Conservation (phyloP, 1,140 invertebrate genomes). For the Brachionus sp. region DNA sequence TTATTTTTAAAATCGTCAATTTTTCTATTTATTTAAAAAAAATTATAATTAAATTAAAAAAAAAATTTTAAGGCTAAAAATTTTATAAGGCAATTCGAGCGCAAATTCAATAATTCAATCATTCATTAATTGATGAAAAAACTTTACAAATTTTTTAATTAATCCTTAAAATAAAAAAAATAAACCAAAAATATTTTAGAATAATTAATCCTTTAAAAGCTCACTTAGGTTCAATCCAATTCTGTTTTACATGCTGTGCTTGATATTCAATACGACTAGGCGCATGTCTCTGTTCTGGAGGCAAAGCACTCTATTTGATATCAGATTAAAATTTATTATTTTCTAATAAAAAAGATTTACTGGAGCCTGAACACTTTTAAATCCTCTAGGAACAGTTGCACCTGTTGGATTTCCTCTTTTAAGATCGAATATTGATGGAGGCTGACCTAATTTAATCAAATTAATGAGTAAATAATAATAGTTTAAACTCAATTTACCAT, state of each 20-base stretch:
- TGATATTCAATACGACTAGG: constrained; percentile 13
- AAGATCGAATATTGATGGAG: constrained; percentile 1
- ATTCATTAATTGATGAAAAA: not conserved
- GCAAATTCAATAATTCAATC: not conserved
- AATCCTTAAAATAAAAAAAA: not conserved
- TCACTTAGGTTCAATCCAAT: constrained; percentile 44
- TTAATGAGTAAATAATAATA: not conserved
- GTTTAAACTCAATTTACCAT: not conserved
- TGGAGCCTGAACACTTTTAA: constrained; percentile 40
- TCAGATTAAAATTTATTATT: not conserved
- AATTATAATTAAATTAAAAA: not conserved
- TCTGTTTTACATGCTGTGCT: constrained; percentile 39
- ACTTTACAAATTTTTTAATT: constrained; percentile 4
- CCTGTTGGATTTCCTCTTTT: constrained; percentile 28
- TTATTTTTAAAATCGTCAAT: not conserved
- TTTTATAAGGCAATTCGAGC: constrained; percentile 29
- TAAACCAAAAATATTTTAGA: not conserved
- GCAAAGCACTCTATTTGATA: not conserved
- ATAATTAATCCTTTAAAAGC: not conserved
- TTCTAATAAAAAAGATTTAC: not conserved
- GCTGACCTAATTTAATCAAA: constrained; percentile 6
- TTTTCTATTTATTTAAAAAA: not conserved
- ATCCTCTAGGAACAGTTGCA: constrained; percentile 14
- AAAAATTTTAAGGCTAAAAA: not conserved
- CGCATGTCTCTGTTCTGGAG: constrained; percentile 26